These are phyloP conservation scores for Hemaris fuciformis DNA, from an alignment of 2,888 invertebrate species.

Conservation along the genomic window DNA sequence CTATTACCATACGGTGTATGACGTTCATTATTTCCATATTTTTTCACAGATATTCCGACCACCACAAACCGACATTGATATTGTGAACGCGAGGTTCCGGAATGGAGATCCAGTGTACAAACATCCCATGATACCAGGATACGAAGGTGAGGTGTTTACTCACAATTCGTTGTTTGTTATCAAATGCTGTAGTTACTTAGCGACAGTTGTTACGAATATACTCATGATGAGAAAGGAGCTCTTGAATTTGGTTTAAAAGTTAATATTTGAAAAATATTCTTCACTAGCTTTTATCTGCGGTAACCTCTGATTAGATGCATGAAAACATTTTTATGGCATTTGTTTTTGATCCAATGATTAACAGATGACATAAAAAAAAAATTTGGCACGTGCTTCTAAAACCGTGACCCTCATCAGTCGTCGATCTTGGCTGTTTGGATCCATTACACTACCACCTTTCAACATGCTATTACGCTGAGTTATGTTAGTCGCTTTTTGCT, in stretches of 20 bases:
- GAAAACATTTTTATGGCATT: no score
- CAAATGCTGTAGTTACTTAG: not conserved
- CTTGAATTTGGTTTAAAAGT: no score
- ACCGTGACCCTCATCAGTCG: no score
- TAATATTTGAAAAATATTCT: no score
- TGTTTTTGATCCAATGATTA: not conserved
- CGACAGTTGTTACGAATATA: not conserved
- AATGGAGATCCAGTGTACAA: conserved; percentile 86
- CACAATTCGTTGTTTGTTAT: not conserved
- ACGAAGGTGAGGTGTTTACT: conserved; percentile 82
- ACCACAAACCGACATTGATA: conserved; percentile 84
- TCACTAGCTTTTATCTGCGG: no score
- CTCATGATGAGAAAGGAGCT: not conserved
- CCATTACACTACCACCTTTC: no score
- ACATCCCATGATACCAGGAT: conserved; percentile 88
- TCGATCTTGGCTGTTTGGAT: no score
- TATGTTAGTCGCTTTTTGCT: no score
- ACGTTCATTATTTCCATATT: not conserved
- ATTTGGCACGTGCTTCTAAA: no score
- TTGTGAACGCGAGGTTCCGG: conserved; percentile 83
- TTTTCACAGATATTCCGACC: conserved; percentile 80
- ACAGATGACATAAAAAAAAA: no score
- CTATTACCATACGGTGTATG: not conserved
- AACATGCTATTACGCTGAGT: no score
- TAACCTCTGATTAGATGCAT: no score